phyloP scores from a whole-genome alignment of 2,797 vertebrate species.

The Gymnoscopelus braueri region DNA sequence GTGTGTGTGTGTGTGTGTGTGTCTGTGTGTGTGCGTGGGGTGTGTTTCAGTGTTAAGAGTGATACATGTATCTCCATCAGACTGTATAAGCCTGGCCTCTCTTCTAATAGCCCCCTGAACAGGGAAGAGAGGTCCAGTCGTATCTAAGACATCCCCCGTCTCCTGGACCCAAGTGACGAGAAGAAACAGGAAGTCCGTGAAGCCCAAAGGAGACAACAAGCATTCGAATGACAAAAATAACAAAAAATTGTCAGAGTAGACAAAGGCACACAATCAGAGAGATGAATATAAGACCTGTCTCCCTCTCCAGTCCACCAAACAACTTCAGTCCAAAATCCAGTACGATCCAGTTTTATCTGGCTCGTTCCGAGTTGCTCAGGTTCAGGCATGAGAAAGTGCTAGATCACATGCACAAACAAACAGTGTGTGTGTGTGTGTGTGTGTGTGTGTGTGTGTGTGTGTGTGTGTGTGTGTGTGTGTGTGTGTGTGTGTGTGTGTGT shows the following conservation, averaged over 20 bases:
- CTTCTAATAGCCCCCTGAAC: slow-evolving; percentile 2
- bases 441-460: slow-evolving; percentile 13
- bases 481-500: neutral
- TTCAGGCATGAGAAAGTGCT: slow-evolving; percentile 67
- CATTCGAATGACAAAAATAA: slow-evolving; percentile 17
- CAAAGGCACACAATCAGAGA: slow-evolving; percentile 75
- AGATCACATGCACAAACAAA: slow-evolving; percentile 51
- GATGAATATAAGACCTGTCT: slow-evolving; percentile 45
- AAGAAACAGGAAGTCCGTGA: slow-evolving; percentile 30
- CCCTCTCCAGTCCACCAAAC: slow-evolving; percentile 11
- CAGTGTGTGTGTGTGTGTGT: slow-evolving; percentile 15
- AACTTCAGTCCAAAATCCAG: slow-evolving; percentile 34
- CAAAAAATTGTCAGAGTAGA: slow-evolving; percentile 57
- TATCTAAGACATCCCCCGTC: slow-evolving; percentile 26
- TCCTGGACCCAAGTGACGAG: slow-evolving; percentile 22
- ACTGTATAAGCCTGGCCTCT: neutral
- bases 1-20: slow-evolving; percentile 15
- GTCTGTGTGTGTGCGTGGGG: neutral
- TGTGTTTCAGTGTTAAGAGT: neutral
- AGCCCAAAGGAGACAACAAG: slow-evolving; percentile 46
- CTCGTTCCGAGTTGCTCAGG: slow-evolving; percentile 41
- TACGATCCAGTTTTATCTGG: slow-evolving; percentile 43
- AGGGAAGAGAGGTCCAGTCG: slow-evolving; percentile 17
- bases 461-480: slow-evolving; percentile 8
- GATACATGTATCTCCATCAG: slow-evolving; percentile 19